These are phyloP conservation scores for Trissolcus basalis DNA, from an alignment of 1,140 invertebrate genomes.

Conservation along the genomic window DNA sequence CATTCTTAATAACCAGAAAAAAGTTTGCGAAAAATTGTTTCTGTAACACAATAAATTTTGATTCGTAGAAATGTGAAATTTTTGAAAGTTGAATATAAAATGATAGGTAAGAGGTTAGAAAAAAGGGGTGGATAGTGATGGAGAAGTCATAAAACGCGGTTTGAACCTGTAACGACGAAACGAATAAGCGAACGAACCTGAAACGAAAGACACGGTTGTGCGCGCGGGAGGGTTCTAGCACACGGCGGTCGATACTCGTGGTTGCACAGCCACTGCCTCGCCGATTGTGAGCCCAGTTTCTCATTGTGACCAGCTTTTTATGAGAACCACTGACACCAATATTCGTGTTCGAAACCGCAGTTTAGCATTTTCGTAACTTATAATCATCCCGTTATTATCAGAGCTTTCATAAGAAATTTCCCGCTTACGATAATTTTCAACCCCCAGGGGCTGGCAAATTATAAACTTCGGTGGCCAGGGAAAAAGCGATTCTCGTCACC, in stretches of 20 bases:
- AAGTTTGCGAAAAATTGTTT: no score
- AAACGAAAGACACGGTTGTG: slow-evolving; percentile 34
- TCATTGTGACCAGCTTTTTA: slow-evolving; percentile 5
- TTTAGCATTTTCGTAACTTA: background rate
- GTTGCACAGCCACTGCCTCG: slow-evolving; percentile 27
- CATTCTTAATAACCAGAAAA: no score
- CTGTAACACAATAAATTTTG: no score
- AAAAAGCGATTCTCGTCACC: no score
- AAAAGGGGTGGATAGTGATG: slow-evolving; percentile 5
- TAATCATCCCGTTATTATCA: background rate
- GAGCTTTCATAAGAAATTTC: background rate
- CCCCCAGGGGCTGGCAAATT: no score
- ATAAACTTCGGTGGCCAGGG: no score
- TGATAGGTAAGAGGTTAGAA: slow-evolving; percentile 24
- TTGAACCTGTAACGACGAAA: slow-evolving; percentile 42
- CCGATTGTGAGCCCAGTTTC: slow-evolving; percentile 24
- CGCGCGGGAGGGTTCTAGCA: slow-evolving; percentile 38
- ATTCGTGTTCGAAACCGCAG: background rate
- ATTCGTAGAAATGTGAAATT: background rate
- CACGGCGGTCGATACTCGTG: slow-evolving; percentile 63
- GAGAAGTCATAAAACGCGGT: slow-evolving; percentile 12
- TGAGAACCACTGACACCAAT: slow-evolving; percentile 1
- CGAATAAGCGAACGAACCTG: slow-evolving; percentile 25
- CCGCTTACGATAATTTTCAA: background rate
- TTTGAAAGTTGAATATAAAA: slow-evolving; percentile 4